Conservation (phyloP, 2,888 invertebrate species). For the Clusia tigrina region DNA sequence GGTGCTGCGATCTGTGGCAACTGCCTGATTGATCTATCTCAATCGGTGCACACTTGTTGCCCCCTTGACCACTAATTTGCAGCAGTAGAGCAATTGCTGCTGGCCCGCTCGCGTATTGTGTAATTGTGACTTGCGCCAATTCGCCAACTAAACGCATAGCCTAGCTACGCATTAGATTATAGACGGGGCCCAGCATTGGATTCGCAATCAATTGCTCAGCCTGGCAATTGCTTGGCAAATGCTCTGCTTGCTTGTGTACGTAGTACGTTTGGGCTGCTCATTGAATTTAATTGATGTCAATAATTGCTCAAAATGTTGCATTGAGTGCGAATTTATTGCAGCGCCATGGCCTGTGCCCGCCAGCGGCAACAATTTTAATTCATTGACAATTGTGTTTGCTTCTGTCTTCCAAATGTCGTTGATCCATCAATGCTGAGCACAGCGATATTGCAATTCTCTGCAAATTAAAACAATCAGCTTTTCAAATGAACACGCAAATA, state of each 20-base stretch:
- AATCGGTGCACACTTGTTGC: background rate
- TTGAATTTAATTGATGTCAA: background rate
- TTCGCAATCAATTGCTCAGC: background rate
- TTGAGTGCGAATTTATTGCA: background rate
- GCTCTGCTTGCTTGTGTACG: background rate
- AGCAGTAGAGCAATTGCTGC: background rate
- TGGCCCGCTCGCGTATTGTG: background rate
- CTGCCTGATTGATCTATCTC: no score
- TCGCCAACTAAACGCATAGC: background rate
- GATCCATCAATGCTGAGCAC: background rate
- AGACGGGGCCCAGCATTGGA: no score
- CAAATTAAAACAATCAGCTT: no score
- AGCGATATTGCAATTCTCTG: no score
- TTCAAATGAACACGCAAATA: no score
- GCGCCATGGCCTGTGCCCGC: background rate
- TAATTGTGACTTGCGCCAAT: background rate
- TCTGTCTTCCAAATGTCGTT: background rate
- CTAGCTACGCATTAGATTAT: background rate
- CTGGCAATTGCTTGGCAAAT: background rate
- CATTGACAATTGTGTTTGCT: conserved; percentile 1
- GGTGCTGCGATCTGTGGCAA: no score
- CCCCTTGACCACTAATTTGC: background rate
- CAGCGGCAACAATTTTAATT: background rate
- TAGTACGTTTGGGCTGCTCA: background rate
- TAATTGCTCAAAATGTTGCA: background rate